Evolutionary conservation across 2,113 vertebrate genomes (phyloP).

Genomic region (Turnix velox): DNA sequence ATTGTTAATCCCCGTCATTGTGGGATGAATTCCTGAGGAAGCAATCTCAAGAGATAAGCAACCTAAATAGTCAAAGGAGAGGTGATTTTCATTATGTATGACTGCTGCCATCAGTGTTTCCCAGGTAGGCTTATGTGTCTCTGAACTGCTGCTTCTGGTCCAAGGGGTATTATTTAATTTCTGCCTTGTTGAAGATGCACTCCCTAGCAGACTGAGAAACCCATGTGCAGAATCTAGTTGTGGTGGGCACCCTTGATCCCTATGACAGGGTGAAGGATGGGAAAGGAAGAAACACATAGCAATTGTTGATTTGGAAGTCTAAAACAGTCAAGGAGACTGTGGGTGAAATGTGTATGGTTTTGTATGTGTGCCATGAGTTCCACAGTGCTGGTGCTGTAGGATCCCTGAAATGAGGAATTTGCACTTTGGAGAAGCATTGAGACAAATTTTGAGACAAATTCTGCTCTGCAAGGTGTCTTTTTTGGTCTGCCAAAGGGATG

Average conservation of each 20-base stretch:
- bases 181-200: not conserved
- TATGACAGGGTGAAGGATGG: not conserved
- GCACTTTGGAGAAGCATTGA: not conserved
- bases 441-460: not conserved
- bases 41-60: not conserved
- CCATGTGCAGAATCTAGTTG: not conserved
- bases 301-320: not conserved
- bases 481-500: not conserved
- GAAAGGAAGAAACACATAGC: not conserved
- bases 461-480: not conserved
- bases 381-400: not conserved
- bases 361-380: fast-evolving
- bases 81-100: not conserved
- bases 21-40: not conserved
- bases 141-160: not conserved
- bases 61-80: too few species aligned
- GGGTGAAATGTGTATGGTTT: not conserved
- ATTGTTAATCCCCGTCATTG: not conserved
- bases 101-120: not conserved
- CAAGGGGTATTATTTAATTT: not conserved
- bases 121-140: not conserved
- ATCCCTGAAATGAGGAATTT: not conserved
- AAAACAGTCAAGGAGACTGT: not conserved
- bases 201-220: not conserved
- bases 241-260: not conserved